phyloP scores from a whole-genome alignment of 2,888 invertebrate genomes.

The Phytoseiulus persimilis region DNA sequence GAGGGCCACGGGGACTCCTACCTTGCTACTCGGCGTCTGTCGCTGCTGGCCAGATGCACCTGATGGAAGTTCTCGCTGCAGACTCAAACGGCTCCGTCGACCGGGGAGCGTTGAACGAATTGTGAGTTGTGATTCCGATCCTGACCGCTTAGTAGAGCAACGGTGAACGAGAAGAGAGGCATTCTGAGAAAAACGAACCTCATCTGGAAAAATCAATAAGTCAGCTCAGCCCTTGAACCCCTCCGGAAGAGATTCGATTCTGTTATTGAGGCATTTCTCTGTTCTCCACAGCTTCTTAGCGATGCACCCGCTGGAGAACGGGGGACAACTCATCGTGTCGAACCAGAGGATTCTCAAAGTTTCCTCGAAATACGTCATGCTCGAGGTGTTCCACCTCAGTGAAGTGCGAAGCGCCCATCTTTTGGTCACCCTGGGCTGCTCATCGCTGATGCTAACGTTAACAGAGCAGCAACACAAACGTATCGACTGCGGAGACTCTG shows the following conservation, averaged over 20 bases:
- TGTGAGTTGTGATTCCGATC: slow-evolving; percentile 19
- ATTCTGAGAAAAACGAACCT: no score
- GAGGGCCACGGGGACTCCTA: slow-evolving; percentile 70
- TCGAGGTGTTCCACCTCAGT: slow-evolving; percentile 16
- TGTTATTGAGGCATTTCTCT: no score
- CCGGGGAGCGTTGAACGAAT: neutral
- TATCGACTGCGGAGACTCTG: slow-evolving; percentile 18
- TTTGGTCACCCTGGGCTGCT: slow-evolving; percentile 13
- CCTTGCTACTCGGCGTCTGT: slow-evolving; percentile 69
- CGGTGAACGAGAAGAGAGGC: no score
- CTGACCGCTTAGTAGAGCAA: no score
- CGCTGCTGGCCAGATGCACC: slow-evolving; percentile 63
- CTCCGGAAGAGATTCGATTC: no score
- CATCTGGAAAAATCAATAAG: no score
- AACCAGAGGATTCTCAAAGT: slow-evolving; percentile 14
- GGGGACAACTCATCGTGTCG: slow-evolving; percentile 10
- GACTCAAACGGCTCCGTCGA: neutral
- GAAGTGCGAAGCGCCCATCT: slow-evolving; percentile 12
- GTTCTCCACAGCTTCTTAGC: neutral
- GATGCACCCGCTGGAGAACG: slow-evolving; percentile 26
- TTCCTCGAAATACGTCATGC: slow-evolving; percentile 15
- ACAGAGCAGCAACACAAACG: slow-evolving; percentile 21
- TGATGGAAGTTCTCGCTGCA: slow-evolving; percentile 20
- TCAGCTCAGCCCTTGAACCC: no score
- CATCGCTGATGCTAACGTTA: slow-evolving; percentile 7